These are phyloP conservation scores for Syngnathoides biaculeatus DNA, from an alignment of 2,113 vertebrate species.

Conservation along the genomic window DNA sequence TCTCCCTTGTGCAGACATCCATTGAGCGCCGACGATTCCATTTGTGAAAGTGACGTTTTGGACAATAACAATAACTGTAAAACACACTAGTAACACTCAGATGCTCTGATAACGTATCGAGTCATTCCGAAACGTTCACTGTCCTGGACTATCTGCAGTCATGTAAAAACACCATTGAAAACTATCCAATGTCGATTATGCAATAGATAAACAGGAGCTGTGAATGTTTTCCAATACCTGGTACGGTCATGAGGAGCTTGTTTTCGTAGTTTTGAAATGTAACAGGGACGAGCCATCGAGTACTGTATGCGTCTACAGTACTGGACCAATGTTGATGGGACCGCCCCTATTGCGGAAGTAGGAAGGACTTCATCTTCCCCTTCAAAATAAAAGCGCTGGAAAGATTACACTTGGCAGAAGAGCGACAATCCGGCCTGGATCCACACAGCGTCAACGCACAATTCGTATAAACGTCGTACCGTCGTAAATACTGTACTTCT, in stretches of 20 bases:
- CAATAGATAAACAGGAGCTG: neutral
- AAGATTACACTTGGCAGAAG: too few species aligned
- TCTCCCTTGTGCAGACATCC: conserved; percentile 26
- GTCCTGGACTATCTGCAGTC: neutral
- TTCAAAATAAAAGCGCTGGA: conserved; percentile 6
- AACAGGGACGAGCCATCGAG: neutral
- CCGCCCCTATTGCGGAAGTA: neutral
- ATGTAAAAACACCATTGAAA: neutral
- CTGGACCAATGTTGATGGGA: neutral
- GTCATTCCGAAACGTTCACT: neutral
- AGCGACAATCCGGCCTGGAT: too few species aligned
- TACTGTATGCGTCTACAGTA: neutral
- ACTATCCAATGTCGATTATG: neutral
- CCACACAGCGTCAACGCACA: too few species aligned
- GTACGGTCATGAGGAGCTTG: neutral
- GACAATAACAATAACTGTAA: neutral
- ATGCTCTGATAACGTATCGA: neutral
- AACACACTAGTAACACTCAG: neutral
- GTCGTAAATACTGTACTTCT: too few species aligned
- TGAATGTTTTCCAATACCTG: conserved; percentile 17
- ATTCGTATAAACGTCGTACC: too few species aligned
- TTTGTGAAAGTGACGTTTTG: conserved; percentile 18
- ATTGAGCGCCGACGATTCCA: conserved; percentile 49
- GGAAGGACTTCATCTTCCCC: neutral
- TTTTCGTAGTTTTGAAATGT: neutral